Base-by-base conservation (phyloP, 2,797 vertebrate species). In the Tinamus major region DNA sequence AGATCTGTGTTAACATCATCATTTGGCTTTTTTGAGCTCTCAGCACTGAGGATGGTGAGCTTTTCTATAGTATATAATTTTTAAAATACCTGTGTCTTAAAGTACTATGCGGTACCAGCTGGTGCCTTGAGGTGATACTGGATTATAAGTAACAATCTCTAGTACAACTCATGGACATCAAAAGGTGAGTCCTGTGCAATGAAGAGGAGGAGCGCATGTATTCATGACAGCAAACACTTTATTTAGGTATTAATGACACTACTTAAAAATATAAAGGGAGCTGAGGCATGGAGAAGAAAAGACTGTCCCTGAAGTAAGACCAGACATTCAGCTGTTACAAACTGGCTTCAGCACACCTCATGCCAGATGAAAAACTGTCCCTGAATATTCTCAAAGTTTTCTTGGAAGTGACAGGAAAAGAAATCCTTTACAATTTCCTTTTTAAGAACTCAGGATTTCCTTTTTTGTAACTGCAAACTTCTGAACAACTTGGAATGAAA, bases 381-480 rank as follows among this genome's bases (percentile, higher is more conserved):
- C 56, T 82, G 86, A 92, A 74, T 87, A 68, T 85, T 94, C 94
- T 85, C 94, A 94, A 92, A 91, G 95, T 93, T 94, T 95, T 94
- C 84, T 78, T 83, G 81, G 69, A 94, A 81, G 90, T 92, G 90
- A 61, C 80, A 96, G 90, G 86, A 89, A 95, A 93, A 96, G 65
- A 94, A 96, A 96, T 94, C 84, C 81, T 95, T 96, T 96, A 95
- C 86, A 87, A 87, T 95, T 96, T 94, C 95, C 85, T 90, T 26
- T 95, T 78, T 75, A 82, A 82, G 94, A 90, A 91, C 79, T 90
- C 74, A 79, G 89, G 85, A 94, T 95, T 96, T 96, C 95, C 75
- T 65, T 71, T 95, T 96, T 75, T 92, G 41, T 88, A 85, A 95
- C 91, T 91, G 74, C 85, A 92, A 77, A 96, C 49, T 95, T 92